Percentiles rank a stretch among this genome's conserved stretches.
phyloP scores from a whole-genome alignment of 2,888 invertebrate species.

The Tenthredo notha region DNA sequence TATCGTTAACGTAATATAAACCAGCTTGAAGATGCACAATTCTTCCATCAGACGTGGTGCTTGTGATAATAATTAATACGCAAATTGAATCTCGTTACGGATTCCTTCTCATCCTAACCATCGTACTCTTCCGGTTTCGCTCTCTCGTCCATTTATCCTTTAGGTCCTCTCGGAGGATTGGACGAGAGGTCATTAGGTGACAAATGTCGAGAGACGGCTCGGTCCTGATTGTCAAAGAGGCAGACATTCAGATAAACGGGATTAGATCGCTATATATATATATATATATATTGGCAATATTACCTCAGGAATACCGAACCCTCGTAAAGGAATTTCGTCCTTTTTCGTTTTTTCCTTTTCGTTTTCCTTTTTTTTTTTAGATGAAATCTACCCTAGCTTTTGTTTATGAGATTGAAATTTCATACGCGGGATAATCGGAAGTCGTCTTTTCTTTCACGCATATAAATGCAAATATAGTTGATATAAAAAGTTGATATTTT shows the following conservation, averaged over 20 bases:
- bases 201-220: conserved; percentile 22
- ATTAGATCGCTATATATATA: background rate
- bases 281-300: background rate
- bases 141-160: conserved; percentile 19
- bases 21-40: background rate
- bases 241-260: conserved; percentile 33
- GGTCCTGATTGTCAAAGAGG: conserved; percentile 27
- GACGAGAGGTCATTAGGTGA: conserved; percentile 30
- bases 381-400: background rate
- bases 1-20: conserved; percentile 8
- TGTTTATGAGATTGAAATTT: conserved; percentile 15
- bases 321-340: background rate
- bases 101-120: background rate
- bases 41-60: background rate
- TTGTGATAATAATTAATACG: conserved; percentile 35
- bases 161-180: conserved; percentile 13
- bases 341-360: background rate
- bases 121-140: background rate
- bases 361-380: background rate
- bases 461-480: background rate
- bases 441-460: background rate
- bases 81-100: conserved; percentile 30
- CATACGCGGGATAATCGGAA: background rate
- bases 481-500: background rate
- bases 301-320: background rate